These are phyloP conservation scores for Amblyopsis hoosieri DNA, from an alignment of 2,797 vertebrate genomes.

Conservation along the genomic window DNA sequence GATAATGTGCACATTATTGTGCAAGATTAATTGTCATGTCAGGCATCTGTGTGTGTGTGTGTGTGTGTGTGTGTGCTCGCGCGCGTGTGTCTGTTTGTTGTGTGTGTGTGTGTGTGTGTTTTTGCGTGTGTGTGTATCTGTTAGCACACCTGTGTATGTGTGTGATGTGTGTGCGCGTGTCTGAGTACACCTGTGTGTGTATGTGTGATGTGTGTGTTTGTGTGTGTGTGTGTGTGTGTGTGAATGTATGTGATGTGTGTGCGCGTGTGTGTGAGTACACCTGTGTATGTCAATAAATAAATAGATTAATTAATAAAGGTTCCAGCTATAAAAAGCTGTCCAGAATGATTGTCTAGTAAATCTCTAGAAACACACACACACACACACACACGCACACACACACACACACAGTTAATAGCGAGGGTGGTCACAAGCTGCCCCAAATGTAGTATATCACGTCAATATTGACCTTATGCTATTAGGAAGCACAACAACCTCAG, in stretches of 20 bases:
- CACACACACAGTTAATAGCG: not conserved
- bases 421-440: too few relatives aligned
- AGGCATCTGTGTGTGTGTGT: slow-evolving; percentile 7
- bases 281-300: too few relatives aligned
- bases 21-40: slow-evolving; percentile 34
- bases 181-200: too few relatives aligned
- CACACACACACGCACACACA: slow-evolving; percentile 3
- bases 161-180: not conserved
- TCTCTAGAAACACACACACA: slow-evolving; percentile 6
- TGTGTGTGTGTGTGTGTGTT: not conserved
- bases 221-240: slow-evolving; percentile 11
- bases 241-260: too few relatives aligned
- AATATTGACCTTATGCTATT: too few relatives aligned
- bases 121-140: not conserved
- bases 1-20: slow-evolving; percentile 32
- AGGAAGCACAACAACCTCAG: too few relatives aligned
- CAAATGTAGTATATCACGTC: too few relatives aligned
- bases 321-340: too few relatives aligned
- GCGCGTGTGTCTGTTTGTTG: not conserved
- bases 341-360: too few relatives aligned
- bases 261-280: too few relatives aligned
- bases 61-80: slow-evolving; percentile 3
- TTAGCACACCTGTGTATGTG: not conserved
- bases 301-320: too few relatives aligned
- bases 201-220: not conserved